phyloP scores from a whole-genome alignment of 2,113 vertebrate genomes.

The Silurus asotus region DNA sequence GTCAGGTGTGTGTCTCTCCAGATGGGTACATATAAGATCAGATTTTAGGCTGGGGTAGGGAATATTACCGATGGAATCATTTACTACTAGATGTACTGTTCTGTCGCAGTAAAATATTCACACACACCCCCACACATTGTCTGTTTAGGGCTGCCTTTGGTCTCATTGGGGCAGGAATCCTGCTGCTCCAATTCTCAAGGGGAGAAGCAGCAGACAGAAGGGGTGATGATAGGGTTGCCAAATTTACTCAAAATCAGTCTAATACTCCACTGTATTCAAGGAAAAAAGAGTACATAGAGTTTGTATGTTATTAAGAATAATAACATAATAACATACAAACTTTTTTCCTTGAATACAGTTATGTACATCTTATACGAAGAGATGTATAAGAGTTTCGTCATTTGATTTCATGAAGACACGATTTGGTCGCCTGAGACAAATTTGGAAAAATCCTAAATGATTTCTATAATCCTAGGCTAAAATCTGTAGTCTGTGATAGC shows the following conservation, averaged over 20 bases:
- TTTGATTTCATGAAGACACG: too few species aligned
- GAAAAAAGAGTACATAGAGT: neutral
- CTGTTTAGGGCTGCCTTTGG: neutral
- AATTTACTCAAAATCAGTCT: neutral
- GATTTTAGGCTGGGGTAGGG: neutral
- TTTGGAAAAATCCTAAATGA: too few species aligned
- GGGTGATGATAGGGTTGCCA: neutral
- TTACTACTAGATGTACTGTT: neutral
- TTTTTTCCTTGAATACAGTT: neutral
- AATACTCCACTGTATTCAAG: neutral
- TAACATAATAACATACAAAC: neutral
- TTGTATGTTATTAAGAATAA: neutral
- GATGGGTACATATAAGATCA: neutral
- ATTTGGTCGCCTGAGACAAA: too few species aligned
- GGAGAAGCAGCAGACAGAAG: neutral
- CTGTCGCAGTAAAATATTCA: too few species aligned
- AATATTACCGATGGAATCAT: neutral
- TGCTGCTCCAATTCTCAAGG: neutral
- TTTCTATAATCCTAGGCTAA: too few species aligned
- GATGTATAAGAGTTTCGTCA: neutral
- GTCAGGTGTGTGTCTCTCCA: neutral
- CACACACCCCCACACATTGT: neutral
- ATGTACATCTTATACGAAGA: neutral
- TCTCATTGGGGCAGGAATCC: neutral
- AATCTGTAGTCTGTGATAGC: too few species aligned